phyloP scores from a whole-genome alignment of 2,888 invertebrate species.

The Cephus pygmeus region DNA sequence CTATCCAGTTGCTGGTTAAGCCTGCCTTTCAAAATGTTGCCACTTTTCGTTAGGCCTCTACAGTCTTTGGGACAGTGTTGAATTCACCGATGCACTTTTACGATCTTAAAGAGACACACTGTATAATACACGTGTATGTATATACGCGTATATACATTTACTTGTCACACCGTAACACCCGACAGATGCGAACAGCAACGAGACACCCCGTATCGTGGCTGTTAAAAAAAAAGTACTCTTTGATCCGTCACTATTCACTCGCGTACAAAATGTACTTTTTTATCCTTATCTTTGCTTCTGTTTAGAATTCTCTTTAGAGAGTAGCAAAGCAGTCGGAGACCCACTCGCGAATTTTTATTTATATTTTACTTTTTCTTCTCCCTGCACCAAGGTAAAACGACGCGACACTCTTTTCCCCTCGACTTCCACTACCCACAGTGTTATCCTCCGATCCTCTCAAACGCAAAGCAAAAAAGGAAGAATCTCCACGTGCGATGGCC shows the following conservation, averaged over 20 bases:
- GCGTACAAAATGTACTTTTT: neutral
- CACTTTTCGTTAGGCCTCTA: neutral
- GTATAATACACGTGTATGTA: neutral
- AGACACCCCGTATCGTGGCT: neutral
- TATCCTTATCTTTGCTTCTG: neutral
- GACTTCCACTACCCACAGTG: neutral
- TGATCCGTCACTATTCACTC: neutral
- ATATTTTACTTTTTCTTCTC: neutral
- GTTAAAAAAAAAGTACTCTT: neutral
- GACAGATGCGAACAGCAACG: neutral
- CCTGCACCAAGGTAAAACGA: neutral
- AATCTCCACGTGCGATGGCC: neutral
- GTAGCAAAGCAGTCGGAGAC: neutral
- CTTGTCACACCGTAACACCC: neutral
- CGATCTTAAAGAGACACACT: neutral
- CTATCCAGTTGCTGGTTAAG: neutral
- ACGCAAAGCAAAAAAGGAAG: neutral
- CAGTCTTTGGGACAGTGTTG: neutral
- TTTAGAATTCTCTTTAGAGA: neutral
- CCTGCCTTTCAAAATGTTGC: neutral
- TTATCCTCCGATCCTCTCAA: neutral
- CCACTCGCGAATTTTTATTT: neutral
- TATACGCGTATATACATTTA: neutral
- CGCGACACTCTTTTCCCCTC: neutral
- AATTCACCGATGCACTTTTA: neutral